Evolutionary conservation across 2,113 vertebrate species (phyloP), one percentile per base, ranked within the genome.

Genomic region (Indicator indicator): DNA sequence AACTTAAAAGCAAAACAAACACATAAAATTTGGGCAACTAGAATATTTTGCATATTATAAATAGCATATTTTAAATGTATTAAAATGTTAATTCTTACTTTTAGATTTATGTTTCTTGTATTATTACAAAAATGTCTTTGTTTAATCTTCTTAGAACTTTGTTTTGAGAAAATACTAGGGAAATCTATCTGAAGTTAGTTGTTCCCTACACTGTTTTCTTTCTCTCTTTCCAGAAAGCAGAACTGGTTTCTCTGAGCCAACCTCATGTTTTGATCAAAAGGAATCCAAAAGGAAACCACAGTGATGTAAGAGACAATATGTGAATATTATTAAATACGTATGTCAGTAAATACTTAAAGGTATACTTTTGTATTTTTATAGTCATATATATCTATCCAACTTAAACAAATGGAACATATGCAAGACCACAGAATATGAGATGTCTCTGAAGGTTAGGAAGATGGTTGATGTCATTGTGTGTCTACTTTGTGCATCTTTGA

Each of bases 381-480:
- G 26, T 30, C 4, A 19, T 38, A 50, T 3, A 48, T 48, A 48
- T 48, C 46, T 18, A 46, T 16, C 44, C 44, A 46, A 46, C 17
- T 18, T 46, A 46, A 46, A 9, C 46, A 46, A 42, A 46, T 46
- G 46, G 46, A 46, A 46, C 46, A 18, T 52, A 33, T 3, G 0
- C 17, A 80, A 6, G 10, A 1, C 2, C 7, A 9, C 24, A 12
- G 17, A 9, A 65, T 62, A 32, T 33, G 40, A 74, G 12, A 13
- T 55, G 19, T 2, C 1, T 32, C 16, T 30, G 9, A 78, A 74
- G 9, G 1, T 33, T 23, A 73, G 16, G 17, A 55, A n/a, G 23
- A 1, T 1, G 0, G 9, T 4, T 65, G 17, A 70, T 26, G 9
- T 40, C 15, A 16, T 23, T 18, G 2, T 38, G 6, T 40, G 5